These are phyloP conservation scores for Ovibos moschatus DNA, from an alignment of 2,113 vertebrate species.

Conservation along the genomic window DNA sequence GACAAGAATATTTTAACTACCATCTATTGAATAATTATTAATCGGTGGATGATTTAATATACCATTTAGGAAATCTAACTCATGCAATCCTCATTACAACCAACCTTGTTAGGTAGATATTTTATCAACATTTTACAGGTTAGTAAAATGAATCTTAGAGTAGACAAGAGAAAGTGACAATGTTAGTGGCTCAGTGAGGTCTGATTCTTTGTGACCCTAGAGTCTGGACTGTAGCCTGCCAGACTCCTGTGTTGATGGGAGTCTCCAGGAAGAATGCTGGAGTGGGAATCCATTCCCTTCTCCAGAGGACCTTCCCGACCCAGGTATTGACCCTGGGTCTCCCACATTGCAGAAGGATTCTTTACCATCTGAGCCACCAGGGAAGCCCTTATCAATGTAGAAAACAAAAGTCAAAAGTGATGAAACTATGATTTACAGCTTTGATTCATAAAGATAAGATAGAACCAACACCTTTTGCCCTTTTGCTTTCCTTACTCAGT, in stretches of 20 bases:
- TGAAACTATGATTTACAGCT: not conserved
- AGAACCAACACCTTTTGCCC: not conserved
- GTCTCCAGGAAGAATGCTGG: not conserved
- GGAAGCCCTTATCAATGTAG: not conserved
- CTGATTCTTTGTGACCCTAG: not conserved
- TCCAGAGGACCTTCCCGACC: not conserved
- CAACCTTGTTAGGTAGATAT: not conserved
- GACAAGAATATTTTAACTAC: not conserved
- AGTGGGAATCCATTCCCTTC: not conserved
- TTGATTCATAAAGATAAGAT: not conserved
- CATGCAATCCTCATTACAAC: not conserved
- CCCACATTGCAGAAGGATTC: not conserved
- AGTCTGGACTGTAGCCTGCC: not conserved
- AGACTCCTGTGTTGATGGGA: not conserved
- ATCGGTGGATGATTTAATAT: not conserved
- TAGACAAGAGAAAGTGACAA: not conserved
- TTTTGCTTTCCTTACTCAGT: not conserved
- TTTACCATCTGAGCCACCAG: not conserved
- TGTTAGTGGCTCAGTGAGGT: not conserved
- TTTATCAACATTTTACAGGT: not conserved
- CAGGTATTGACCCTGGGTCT: not conserved
- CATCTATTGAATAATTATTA: not conserved
- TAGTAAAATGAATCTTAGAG: not conserved
- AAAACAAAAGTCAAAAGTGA: not conserved
- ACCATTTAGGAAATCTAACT: not conserved